Evolutionary conservation across 2,113 vertebrate species (phyloP).

Genomic region (Phalacrocorax brasilianus): DNA sequence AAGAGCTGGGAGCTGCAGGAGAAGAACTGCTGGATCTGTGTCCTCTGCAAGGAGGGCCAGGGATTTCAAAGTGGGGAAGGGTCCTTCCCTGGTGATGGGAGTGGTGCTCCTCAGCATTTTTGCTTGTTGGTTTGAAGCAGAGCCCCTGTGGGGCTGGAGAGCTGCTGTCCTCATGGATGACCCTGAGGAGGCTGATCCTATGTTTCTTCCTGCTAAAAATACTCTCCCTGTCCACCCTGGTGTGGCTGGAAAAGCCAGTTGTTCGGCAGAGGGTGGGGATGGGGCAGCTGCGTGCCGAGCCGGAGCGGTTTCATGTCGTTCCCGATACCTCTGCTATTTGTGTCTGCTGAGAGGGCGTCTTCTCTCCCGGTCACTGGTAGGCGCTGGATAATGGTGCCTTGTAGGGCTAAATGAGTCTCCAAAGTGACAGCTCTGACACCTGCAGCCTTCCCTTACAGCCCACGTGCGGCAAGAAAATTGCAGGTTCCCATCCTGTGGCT

Average conservation of each 20-base stretch:
- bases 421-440: not conserved
- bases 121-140: not conserved
- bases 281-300: not conserved
- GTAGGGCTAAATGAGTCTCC: not conserved
- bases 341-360: not conserved
- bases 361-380: not conserved
- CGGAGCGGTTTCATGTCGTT: rapidly evolving
- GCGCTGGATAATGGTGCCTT: not conserved
- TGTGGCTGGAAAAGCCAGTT: not conserved
- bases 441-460: not conserved
- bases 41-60: not conserved
- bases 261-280: not conserved
- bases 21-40: rapidly evolving
- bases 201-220: not conserved
- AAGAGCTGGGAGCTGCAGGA: not conserved
- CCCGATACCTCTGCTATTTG: not conserved
- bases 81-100: rapidly evolving
- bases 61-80: not conserved
- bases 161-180: not conserved
- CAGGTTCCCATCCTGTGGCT: not conserved
- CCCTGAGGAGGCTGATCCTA: rapidly evolving
- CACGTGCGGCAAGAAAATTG: not conserved
- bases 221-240: too few species aligned
- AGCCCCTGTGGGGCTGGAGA: not conserved
- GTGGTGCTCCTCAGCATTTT: not conserved